These are phyloP conservation scores for Xestia c-nigrum DNA, from an alignment of 2,888 invertebrate species.

Conservation along the genomic window DNA sequence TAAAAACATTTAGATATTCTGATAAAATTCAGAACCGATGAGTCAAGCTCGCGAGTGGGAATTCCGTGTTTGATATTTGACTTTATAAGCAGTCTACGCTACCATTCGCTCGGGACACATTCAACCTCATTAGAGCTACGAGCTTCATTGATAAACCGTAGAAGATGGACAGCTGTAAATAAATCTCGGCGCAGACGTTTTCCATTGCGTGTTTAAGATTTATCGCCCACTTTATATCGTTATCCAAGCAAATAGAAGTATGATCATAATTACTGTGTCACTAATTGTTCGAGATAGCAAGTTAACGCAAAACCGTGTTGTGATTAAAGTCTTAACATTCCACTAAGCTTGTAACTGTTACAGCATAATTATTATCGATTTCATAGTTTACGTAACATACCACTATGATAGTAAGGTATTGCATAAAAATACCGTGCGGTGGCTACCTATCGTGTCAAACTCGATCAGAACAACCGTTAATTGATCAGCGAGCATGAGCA, in stretches of 20 bases:
- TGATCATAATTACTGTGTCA: constrained; percentile 56
- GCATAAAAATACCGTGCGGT: constrained; percentile 78
- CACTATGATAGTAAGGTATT: constrained; percentile 67
- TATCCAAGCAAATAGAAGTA: constrained; percentile 51
- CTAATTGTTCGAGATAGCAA: constrained; percentile 53
- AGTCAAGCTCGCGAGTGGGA: constrained; percentile 40
- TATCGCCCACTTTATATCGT: constrained; percentile 42
- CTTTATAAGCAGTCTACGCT: constrained; percentile 29
- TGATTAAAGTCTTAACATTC: constrained; percentile 49
- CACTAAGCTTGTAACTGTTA: constrained; percentile 52
- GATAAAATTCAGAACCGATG: constrained; percentile 44
- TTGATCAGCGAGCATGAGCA: constrained; percentile 46
- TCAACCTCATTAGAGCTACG: constrained; percentile 25
- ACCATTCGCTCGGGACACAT: constrained; percentile 8
- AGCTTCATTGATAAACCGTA: constrained; percentile 18
- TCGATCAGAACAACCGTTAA: constrained; percentile 68
- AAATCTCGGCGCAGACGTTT: constrained; percentile 27
- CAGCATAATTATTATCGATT: constrained; percentile 65
- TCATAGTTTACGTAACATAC: constrained; percentile 65
- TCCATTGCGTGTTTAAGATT: constrained; percentile 48
- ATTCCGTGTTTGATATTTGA: constrained; percentile 41
- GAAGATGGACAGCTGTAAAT: constrained; percentile 26
- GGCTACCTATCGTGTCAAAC: constrained; percentile 72
- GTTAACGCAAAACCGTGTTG: constrained; percentile 34
- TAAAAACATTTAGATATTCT: constrained; percentile 25